phyloP scores from a whole-genome alignment of 1,140 invertebrate genomes.

The Mamestra configurata region DNA sequence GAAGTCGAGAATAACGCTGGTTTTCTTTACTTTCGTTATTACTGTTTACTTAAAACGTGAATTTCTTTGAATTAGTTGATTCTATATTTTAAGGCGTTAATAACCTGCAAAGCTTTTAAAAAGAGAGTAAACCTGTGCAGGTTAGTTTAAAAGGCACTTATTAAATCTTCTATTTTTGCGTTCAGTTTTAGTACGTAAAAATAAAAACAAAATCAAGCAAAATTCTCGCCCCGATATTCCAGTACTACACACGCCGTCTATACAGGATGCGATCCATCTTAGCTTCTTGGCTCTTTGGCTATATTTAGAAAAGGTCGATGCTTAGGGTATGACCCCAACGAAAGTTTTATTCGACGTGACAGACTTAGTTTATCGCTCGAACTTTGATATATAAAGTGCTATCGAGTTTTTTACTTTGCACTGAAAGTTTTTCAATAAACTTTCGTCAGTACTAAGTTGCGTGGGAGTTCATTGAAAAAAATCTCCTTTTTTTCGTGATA shows the following conservation, averaged over 20 bases:
- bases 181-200: background rate
- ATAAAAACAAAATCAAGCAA: background rate
- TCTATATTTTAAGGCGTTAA: too few species aligned
- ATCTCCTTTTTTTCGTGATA: background rate
- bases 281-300: slow-evolving; percentile 2
- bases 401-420: slow-evolving; percentile 18
- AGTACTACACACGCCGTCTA: background rate
- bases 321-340: background rate
- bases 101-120: too few species aligned
- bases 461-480: background rate
- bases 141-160: background rate
- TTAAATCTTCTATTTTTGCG: too few species aligned
- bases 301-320: slow-evolving; percentile 26
- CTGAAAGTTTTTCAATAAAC: slow-evolving; percentile 1
- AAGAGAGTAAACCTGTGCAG: too few species aligned
- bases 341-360: background rate
- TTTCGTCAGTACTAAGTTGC: background rate
- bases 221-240: background rate
- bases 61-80: too few species aligned
- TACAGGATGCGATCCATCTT: slow-evolving; percentile 13
- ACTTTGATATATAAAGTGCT: slow-evolving; percentile 26
- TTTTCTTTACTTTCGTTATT: too few species aligned
- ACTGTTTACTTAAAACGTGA: too few species aligned
- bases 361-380: slow-evolving; percentile 22
- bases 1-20: too few species aligned